These are phyloP conservation scores for Hephaestus fuliginosus DNA, from an alignment of 2,797 vertebrate species.

Conservation along the genomic window DNA sequence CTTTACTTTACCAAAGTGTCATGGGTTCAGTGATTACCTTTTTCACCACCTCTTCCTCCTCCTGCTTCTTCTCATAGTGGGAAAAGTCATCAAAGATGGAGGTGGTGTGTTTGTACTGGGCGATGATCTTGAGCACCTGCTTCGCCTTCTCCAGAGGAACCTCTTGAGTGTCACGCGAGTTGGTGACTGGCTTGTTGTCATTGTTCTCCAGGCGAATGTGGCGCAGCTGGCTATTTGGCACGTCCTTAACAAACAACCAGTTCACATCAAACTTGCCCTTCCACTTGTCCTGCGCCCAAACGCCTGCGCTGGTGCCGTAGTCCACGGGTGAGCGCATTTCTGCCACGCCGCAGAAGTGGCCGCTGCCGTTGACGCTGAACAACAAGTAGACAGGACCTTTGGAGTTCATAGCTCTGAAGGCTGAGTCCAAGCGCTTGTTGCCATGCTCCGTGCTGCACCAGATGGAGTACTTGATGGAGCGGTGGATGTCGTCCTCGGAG, in stretches of 20 bases:
- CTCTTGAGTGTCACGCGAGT: constrained; percentile 99
- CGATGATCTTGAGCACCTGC: constrained; percentile 98
- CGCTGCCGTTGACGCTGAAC: constrained; percentile 98
- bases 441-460: constrained; percentile 99
- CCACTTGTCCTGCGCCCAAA: constrained; percentile 99
- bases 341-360: constrained; percentile 97
- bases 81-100: constrained; percentile 99
- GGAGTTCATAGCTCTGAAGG: constrained; percentile 91
- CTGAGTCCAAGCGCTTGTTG: constrained; percentile 96
- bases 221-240: constrained; percentile 97
- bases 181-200: constrained; percentile 99
- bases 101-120: constrained; percentile 98
- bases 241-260: constrained; percentile 99
- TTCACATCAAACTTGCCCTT: constrained; percentile 99
- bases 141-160: constrained; percentile 98
- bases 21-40: constrained; percentile 86
- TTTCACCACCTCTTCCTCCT: constrained; percentile 98
- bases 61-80: constrained; percentile 99
- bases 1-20: not conserved
- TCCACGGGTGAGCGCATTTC: constrained; percentile 99
- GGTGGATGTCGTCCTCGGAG: constrained; percentile 98
- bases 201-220: constrained; percentile 99
- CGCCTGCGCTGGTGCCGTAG: constrained; percentile 98
- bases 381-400: constrained; percentile 96
- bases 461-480: constrained; percentile 98